Evolutionary conservation across 1,140 invertebrate genomes (phyloP), one percentile per base, ranked within the genome.

Genomic region (Linepithema humile): DNA sequence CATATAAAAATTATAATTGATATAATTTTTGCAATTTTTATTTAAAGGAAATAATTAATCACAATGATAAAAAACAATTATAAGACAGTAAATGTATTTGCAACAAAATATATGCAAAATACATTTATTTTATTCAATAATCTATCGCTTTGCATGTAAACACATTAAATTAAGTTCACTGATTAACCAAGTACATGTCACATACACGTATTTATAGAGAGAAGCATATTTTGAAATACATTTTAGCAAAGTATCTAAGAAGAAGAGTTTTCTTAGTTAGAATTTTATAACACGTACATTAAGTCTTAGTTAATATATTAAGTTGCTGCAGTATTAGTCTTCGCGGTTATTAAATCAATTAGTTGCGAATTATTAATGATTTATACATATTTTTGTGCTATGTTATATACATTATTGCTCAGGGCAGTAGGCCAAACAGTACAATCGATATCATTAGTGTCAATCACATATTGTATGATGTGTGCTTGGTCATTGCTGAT

Each of bases 401-500:
- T n/a, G n/a, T n/a, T n/a, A n/a, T n/a, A n/a, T n/a, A 67, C 38
- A 3, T 43, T 23, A 60, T 55, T 62, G 53, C 35, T 1, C 48
- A 57, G 20, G 40, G 0, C n/a, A 50, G 5, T 84, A 84, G 7
- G 38, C 40, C 43, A 53, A 29, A 62, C 1, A 50, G 62, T 57
- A 86, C 7, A 70, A 84, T 60, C 35, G 6, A 69, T 60, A 35
- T 59, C 7, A 62, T 23, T 26, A 23, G 10, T 40, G n/a, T 29
- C 32, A 82, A 88, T 82, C n/a, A 85, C 40, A 50, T 80, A 87
- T 75, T 70, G 80, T 82, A 90, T 91, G 90, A 91, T 91, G 67
- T 92, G 91, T 92, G 91, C 92, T 94, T 94, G 92, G 90, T 92
- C 91, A 94, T 90, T 92, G 91, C 88, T 92, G 91, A 89, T 92